Conservation (phyloP, 2,888 invertebrate species). For the Tiliacea citrago region DNA sequence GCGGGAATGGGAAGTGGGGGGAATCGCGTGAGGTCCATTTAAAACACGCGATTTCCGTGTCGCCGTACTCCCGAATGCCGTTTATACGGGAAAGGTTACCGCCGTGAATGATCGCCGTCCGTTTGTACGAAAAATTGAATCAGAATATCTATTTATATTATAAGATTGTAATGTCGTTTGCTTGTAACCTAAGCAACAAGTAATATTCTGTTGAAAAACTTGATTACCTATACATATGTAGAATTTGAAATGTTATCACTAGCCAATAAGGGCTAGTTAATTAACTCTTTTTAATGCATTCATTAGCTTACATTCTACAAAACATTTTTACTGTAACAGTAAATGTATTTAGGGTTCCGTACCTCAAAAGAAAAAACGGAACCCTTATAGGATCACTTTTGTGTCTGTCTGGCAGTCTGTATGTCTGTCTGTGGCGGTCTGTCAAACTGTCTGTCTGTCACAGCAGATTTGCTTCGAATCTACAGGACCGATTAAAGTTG, state of each 20-base stretch:
- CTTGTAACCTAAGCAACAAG: constrained; percentile 7
- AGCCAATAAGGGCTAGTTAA: background rate
- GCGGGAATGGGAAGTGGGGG: constrained; percentile 18
- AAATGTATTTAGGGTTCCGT: background rate
- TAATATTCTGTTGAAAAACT: constrained; percentile 1
- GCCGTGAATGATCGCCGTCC: constrained; percentile 11
- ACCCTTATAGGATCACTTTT: too few relatives aligned
- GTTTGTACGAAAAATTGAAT: too few relatives aligned
- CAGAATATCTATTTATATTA: background rate
- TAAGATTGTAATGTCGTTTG: background rate
- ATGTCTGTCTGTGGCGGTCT: too few relatives aligned
- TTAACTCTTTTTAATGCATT: background rate
- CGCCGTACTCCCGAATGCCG: constrained; percentile 11
- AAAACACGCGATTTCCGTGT: constrained; percentile 45
- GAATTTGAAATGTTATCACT: constrained; percentile 14
- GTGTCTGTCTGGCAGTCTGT: too few relatives aligned
- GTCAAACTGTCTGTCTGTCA: too few relatives aligned
- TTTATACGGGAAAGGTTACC: constrained; percentile 22
- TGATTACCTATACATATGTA: background rate
- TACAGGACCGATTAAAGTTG: too few relatives aligned
- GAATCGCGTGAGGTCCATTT: constrained; percentile 48
- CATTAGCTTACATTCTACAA: background rate
- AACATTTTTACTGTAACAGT: background rate
- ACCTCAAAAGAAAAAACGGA: too few relatives aligned
- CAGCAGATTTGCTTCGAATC: too few relatives aligned